phyloP scores from a whole-genome alignment of 2,797 vertebrate genomes.

The Bufotes viridis region DNA sequence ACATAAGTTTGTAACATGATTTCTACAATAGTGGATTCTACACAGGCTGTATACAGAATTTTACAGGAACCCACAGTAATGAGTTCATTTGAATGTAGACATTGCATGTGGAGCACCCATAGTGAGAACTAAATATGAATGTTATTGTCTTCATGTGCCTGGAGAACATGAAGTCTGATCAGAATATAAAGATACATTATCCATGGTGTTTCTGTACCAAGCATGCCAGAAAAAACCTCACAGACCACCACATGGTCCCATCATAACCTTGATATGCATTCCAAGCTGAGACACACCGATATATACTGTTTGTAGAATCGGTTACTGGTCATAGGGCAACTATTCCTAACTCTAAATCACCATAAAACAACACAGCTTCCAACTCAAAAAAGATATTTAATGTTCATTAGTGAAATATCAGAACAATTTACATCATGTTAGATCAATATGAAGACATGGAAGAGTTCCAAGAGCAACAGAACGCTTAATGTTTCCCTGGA shows the following conservation, averaged over 20 bases:
- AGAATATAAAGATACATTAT: not conserved
- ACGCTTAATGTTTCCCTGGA: not conserved
- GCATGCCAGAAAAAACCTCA: too few species aligned
- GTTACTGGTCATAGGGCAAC: not conserved
- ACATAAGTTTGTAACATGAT: not conserved
- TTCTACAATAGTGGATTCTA: not conserved
- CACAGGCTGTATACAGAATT: not conserved
- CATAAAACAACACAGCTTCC: slow-evolving; percentile 46
- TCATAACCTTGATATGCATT: not conserved
- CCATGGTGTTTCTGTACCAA: not conserved
- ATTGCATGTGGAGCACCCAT: not conserved
- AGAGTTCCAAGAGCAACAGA: slow-evolving; percentile 40
- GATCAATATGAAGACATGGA: slow-evolving; percentile 28
- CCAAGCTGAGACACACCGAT: not conserved
- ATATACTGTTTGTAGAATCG: not conserved
- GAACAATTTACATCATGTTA: slow-evolving; percentile 21
- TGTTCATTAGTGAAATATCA: slow-evolving; percentile 16
- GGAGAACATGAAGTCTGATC: not conserved
- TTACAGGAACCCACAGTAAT: not conserved
- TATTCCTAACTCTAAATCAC: slow-evolving; percentile 28
- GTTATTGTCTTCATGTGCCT: not conserved
- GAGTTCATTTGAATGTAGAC: not conserved
- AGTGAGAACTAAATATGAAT: not conserved
- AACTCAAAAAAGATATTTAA: slow-evolving; percentile 32
- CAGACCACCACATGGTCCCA: not conserved